Percentiles rank a stretch among this genome's conserved stretches.
Evolutionary conservation across 2,797 vertebrate genomes (phyloP).

Genomic region (Adelosebastes latens): DNA sequence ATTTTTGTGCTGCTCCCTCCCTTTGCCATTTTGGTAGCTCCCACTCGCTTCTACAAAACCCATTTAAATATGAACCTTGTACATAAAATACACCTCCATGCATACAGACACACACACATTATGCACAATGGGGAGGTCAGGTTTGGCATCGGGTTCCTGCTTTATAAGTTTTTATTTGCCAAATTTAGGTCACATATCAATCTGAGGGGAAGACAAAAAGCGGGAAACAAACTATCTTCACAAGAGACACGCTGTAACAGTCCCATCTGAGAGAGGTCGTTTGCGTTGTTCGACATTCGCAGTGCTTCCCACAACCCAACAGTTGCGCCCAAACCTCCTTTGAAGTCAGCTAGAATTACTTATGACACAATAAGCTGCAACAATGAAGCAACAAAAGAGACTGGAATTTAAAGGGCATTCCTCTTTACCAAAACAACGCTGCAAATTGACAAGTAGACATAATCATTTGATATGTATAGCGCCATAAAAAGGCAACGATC

Average conservation of each 20-base stretch:
- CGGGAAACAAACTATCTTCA: constrained; percentile 51
- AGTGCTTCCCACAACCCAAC: constrained; percentile 69
- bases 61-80: constrained; percentile 71
- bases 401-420: constrained; percentile 63
- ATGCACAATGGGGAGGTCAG: constrained; percentile 67
- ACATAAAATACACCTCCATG: constrained; percentile 39
- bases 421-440: constrained; percentile 45
- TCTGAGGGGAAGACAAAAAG: constrained; percentile 65
- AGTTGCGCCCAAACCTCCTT: constrained; percentile 64
- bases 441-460: constrained; percentile 4
- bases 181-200: constrained; percentile 80
- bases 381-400: constrained; percentile 75
- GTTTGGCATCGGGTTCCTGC: constrained; percentile 77
- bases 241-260: constrained; percentile 42
- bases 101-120: constrained; percentile 19
- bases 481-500: neutral
- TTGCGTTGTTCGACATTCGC: constrained; percentile 68
- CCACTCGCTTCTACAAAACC: constrained; percentile 79
- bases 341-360: constrained; percentile 83
- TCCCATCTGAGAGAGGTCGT: constrained; percentile 71
- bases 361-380: constrained; percentile 81
- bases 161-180: constrained; percentile 74
- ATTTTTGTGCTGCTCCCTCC: constrained; percentile 71
- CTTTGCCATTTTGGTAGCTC: constrained; percentile 75
- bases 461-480: neutral